These are phyloP conservation scores for Elachura formosa DNA, from an alignment of 2,113 vertebrate species.

Conservation along the genomic window DNA sequence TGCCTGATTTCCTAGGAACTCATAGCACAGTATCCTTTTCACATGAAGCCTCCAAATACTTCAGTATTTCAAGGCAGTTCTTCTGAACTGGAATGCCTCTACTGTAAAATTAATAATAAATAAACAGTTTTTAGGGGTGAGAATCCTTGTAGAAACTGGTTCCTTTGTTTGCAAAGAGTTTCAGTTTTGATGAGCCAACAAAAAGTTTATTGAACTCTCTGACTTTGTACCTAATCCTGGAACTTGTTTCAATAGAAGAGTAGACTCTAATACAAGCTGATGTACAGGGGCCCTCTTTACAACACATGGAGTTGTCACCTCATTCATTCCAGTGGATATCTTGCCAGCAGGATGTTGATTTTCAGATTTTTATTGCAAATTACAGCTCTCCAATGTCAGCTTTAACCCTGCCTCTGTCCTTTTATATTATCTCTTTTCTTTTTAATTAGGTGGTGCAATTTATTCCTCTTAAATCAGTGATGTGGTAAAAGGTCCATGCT, in stretches of 20 bases:
- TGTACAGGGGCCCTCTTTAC: not conserved
- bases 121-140: not conserved
- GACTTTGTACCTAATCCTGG: not conserved
- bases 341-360: slow-evolving; percentile 16
- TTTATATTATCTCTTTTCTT: not conserved
- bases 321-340: not conserved
- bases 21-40: not conserved
- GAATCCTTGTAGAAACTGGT: not conserved
- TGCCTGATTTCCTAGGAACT: not conserved
- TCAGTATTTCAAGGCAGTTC: not conserved
- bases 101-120: not conserved
- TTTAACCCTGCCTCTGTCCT: slow-evolving; percentile 10
- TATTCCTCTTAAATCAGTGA: not conserved
- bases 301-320: not conserved
- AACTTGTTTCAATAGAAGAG: not conserved
- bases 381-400: not conserved
- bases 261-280: not conserved
- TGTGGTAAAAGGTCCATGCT: not conserved
- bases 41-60: not conserved
- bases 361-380: slow-evolving; percentile 28
- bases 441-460: slow-evolving; percentile 29
- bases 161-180: not conserved
- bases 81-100: not conserved
- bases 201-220: not conserved
- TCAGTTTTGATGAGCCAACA: not conserved